Evolutionary conservation across 2,797 vertebrate species (phyloP).

Genomic region (Hydrocynus forskahlii): DNA sequence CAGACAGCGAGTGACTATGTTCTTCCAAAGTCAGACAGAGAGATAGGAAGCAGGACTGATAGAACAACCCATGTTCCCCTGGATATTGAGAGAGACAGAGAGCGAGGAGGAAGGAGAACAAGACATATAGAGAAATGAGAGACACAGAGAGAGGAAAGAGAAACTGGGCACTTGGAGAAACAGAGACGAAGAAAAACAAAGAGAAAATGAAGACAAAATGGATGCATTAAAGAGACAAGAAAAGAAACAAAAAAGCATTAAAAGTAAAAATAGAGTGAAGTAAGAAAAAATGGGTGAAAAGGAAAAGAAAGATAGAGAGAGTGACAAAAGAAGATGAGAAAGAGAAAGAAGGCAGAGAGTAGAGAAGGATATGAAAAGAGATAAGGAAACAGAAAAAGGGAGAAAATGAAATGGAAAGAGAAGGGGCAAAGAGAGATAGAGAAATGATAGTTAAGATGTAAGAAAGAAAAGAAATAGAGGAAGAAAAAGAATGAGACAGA

Average conservation of each 20-base stretch:
- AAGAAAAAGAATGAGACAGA: too few relatives aligned
- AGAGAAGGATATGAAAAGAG: neutral
- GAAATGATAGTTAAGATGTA: too few relatives aligned
- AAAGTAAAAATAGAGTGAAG: too few relatives aligned
- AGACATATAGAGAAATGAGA: neutral
- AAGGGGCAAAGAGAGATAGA: neutral
- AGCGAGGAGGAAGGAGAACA: neutral
- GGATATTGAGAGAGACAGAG: neutral
- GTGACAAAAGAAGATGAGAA: too few relatives aligned
- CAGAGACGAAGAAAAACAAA: too few relatives aligned
- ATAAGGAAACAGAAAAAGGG: neutral
- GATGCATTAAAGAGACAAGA: too few relatives aligned
- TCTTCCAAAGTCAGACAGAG: slow-evolving; percentile 22
- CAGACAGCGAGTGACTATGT: neutral
- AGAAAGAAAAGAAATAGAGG: neutral
- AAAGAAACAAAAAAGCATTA: too few relatives aligned
- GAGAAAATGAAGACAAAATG: neutral
- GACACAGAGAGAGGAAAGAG: neutral
- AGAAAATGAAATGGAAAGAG: neutral
- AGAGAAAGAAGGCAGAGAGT: neutral
- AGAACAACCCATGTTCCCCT: slow-evolving; percentile 1
- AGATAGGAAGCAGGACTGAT: slow-evolving; percentile 1
- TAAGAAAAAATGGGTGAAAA: too few relatives aligned
- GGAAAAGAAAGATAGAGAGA: neutral
- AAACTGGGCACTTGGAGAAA: too few relatives aligned